phyloP scores from a whole-genome alignment of 92 coral and sea anemone genomes.

The Pocillopora grandis region DNA sequence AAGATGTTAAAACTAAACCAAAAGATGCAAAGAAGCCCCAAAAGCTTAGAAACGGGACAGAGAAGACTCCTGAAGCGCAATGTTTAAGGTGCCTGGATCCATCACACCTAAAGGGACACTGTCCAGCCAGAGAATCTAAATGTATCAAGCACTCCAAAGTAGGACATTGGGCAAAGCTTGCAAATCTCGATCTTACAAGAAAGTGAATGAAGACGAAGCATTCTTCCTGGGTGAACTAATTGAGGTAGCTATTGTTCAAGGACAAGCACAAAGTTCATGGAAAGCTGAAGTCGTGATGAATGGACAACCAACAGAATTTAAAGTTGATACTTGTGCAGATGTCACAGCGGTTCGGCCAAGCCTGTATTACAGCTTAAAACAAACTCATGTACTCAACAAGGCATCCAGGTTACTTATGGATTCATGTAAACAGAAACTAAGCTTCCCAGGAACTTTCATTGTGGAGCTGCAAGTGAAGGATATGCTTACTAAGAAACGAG shows the following conservation, averaged over 20 bases:
- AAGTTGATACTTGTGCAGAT: not conserved
- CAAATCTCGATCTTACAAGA: not conserved
- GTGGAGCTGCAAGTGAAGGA: not conserved
- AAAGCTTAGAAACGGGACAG: too few relatives aligned
- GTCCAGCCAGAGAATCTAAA: too few relatives aligned
- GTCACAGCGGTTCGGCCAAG: not conserved
- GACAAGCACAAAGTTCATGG: not conserved
- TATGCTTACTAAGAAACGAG: not conserved
- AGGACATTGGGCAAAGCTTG: not conserved
- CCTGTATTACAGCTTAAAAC: not conserved
- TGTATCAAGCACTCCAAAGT: not conserved
- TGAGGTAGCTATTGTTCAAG: not conserved
- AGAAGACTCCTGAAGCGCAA: too few relatives aligned
- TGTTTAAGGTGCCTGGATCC: too few relatives aligned
- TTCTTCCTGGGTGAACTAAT: not conserved
- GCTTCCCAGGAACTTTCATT: not conserved
- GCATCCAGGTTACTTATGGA: not conserved
- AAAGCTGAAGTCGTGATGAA: not conserved
- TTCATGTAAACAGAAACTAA: not conserved
- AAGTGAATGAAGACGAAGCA: not conserved
- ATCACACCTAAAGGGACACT: too few relatives aligned
- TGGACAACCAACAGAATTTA: too few relatives aligned
- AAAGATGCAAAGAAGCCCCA: too few relatives aligned
- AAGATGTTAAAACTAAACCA: too few relatives aligned
- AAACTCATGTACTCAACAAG: not conserved